Evolutionary conservation across 1,140 invertebrate genomes (phyloP).

Genomic region (Drosophila pallidifrons): DNA sequence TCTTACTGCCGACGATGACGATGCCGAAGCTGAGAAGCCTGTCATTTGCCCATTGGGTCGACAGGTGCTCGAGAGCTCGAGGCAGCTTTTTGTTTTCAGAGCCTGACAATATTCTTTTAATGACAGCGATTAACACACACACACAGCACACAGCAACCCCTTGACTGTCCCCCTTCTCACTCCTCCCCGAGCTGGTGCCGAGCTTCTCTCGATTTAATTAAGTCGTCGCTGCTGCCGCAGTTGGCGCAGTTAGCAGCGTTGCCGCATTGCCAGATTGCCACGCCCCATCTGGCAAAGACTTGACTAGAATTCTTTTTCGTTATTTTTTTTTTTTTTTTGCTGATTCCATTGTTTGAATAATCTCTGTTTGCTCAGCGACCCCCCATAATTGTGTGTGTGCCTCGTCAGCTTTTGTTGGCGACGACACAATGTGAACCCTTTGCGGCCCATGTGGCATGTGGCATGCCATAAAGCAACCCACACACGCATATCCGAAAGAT

Average conservation of each 20-base stretch:
- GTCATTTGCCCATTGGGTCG: conserved; percentile 5
- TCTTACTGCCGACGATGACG: conserved; percentile 33
- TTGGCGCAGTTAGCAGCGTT: neutral
- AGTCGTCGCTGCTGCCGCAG: conserved; percentile 58
- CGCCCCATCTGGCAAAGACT: conserved; percentile 11
- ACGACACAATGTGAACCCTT: conserved; percentile 21
- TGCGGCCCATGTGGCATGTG: conserved; percentile 13
- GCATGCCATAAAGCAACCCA: conserved; percentile 57
- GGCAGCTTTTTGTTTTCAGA: conserved; percentile 66
- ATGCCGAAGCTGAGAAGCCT: neutral
- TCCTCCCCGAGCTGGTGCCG: neutral
- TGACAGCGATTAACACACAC: conserved; percentile 67
- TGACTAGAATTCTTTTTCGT: conserved; percentile 18
- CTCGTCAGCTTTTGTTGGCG: conserved; percentile 54
- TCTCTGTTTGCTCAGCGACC: conserved; percentile 71
- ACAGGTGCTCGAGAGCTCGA: conserved; percentile 59
- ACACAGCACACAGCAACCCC: conserved; percentile 23
- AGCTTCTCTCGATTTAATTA: conserved; percentile 71
- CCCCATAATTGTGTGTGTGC: conserved; percentile 44
- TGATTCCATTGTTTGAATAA: conserved; percentile 80
- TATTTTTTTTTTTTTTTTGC: conserved; percentile 68
- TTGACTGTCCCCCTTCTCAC: neutral
- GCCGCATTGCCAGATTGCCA: conserved; percentile 16
- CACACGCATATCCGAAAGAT: conserved; percentile 52
- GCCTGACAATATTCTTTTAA: conserved; percentile 82